A percentile compares a stretch with the other conserved stretches of the same genome.
These are phyloP conservation scores for Sander vitreus DNA, from an alignment of 2,113 vertebrate species.

Conservation along the genomic window DNA sequence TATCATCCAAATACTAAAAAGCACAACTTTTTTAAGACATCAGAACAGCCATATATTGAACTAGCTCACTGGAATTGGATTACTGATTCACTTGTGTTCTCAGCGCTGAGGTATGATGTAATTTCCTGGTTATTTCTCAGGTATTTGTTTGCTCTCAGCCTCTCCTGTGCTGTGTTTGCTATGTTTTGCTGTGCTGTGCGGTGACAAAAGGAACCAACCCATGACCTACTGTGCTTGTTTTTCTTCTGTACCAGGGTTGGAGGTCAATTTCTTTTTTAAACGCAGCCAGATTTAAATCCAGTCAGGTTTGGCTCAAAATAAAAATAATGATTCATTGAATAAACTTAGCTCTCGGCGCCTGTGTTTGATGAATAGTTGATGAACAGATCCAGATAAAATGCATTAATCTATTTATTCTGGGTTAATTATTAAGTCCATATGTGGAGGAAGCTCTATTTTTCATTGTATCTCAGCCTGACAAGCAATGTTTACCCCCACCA, in stretches of 20 bases:
- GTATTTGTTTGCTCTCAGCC: constrained; percentile 75
- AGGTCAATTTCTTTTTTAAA: constrained; percentile 79
- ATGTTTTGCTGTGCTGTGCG: constrained; percentile 64
- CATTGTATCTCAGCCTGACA: constrained; percentile 63
- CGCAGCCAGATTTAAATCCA: constrained; percentile 58
- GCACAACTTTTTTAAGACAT: constrained; percentile 38
- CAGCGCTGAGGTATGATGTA: constrained; percentile 69
- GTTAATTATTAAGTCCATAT: constrained; percentile 75
- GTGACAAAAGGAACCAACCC: constrained; percentile 74
- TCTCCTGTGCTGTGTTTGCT: constrained; percentile 56
- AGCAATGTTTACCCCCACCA: constrained; percentile 75
- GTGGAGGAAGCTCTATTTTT: constrained; percentile 62
- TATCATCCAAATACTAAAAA: constrained; percentile 62
- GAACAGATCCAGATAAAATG: constrained; percentile 44
- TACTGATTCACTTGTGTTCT: constrained; percentile 77
- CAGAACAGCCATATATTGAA: constrained; percentile 56
- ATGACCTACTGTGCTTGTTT: constrained; percentile 80
- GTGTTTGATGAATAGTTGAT: constrained; percentile 51
- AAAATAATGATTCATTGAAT: constrained; percentile 65
- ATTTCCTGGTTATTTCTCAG: constrained; percentile 80
- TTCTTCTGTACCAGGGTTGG: constrained; percentile 71
- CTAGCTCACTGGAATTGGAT: constrained; percentile 61
- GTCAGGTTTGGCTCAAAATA: constrained; percentile 58
- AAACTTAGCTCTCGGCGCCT: constrained; percentile 6
- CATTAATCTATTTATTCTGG: constrained; percentile 62